Evolutionary conservation across 64 coral and sea anemone genomes (phyloP), one percentile per base, ranked within the genome.

Genomic region (Actinia equina): DNA sequence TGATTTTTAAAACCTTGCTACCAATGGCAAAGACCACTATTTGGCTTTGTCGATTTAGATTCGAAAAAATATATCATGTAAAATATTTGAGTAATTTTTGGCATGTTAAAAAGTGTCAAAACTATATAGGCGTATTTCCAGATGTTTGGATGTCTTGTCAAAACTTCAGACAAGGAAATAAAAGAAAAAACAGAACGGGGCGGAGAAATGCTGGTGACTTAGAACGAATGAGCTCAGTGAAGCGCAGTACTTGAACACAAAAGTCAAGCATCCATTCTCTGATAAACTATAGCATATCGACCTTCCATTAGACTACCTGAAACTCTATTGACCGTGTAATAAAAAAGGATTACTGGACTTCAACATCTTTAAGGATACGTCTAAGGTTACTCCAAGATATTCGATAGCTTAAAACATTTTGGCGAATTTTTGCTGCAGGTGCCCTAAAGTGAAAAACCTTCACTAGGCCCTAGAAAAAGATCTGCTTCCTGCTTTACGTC

Each of bases 321-420:
- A 74, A 74, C 8, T 74, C 69, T 74, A 74, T 41, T 74, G 69
- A 74, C 69, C 69, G 26, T 74, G 69, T 74, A 74, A 74, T 74
- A 25, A 41, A 74, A 26, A 30, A 30, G 6, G 62, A 30, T 30
- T 74, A 74, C 23, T 11, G 23, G 26, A 74, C 69, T 74, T 74
- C 69, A 74, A 25, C 12, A 74, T 74, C 69, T 74, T 13, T 74
- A 30, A 74, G 27, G 69, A 27, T 74, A 74, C 12, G 27, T 30
- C 69, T 74, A 37, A 74, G 41, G 69, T 41, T 74, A 74, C 25
- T 7, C 3, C 26, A 13, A 41, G 27, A n/a, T 4, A 74, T 74
- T 41, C 25, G 27, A 74, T 74, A 74, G n/a, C 69, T 74, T 30
- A 37, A 18, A 25, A n/a, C 23, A 74, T 4, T n/a, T 13, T 18